Conservation (phyloP, 1,140 invertebrate genomes). For the Aplysia californica region DNA sequence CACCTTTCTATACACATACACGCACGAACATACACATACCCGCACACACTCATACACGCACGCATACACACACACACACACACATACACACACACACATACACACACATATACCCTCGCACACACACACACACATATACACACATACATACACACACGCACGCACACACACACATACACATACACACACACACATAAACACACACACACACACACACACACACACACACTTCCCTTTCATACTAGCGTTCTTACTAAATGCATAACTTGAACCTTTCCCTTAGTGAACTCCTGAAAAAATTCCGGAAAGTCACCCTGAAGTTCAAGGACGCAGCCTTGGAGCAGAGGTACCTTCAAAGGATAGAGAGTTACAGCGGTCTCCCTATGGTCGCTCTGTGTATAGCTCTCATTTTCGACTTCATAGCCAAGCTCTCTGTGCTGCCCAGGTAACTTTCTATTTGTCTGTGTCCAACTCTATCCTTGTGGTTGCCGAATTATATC, state of each 20-base stretch:
- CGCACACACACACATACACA: neutral
- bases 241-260: no score
- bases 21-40: neutral
- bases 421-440: conserved; percentile 49
- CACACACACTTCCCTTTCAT: no score
- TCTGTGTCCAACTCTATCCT: no score
- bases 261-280: neutral
- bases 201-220: neutral
- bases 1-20: neutral
- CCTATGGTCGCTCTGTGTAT: conserved; percentile 48
- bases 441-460: conserved; percentile 47
- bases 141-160: neutral
- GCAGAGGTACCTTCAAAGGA: conserved; percentile 43
- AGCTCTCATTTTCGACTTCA: conserved; percentile 41
- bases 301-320: conserved; percentile 47
- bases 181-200: conserved; percentile 11
- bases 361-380: conserved; percentile 46
- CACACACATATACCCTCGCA: conserved; percentile 1
- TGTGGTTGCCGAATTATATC: no score
- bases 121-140: conserved; percentile 8
- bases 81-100: conserved; percentile 10
- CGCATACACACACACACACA: conserved; percentile 2
- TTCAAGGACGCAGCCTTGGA: conserved; percentile 54
- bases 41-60: conserved; percentile 7
- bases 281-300: conserved; percentile 19